These are phyloP conservation scores for Sebastolobus altivelis DNA, from an alignment of 2,797 vertebrate species.

Conservation along the genomic window DNA sequence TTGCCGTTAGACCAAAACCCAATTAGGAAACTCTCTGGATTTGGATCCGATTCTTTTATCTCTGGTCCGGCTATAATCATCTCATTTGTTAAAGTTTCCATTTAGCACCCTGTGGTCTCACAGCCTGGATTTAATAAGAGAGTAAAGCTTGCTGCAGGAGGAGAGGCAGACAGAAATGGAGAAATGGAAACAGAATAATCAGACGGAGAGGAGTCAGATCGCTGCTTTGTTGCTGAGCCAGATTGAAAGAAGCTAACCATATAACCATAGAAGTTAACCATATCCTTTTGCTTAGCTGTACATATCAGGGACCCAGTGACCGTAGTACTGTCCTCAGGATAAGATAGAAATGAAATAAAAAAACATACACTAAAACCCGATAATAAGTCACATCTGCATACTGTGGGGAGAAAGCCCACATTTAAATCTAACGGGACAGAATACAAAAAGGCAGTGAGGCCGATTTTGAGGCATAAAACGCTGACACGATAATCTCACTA, in stretches of 20 bases:
- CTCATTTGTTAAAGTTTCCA: conserved; percentile 38
- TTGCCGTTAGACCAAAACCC: conserved; percentile 28
- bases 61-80: conserved; percentile 27
- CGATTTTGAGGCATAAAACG: conserved; percentile 10
- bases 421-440: neutral
- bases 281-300: neutral
- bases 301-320: neutral
- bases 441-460: neutral
- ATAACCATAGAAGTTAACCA: neutral
- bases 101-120: conserved; percentile 32
- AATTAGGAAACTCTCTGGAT: conserved; percentile 32
- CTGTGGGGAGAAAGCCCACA: neutral
- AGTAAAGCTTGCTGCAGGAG: conserved; percentile 29
- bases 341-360: neutral
- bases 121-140: conserved; percentile 13
- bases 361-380: neutral
- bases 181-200: conserved; percentile 10
- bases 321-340: neutral
- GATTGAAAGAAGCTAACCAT: neutral
- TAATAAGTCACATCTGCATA: neutral
- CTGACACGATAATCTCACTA: conserved; percentile 10
- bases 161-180: conserved; percentile 19
- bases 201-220: conserved; percentile 18
- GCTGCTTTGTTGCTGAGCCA: conserved; percentile 5
- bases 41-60: conserved; percentile 7